Conservation (phyloP, 2,113 vertebrate species). For the Esox niger region DNA sequence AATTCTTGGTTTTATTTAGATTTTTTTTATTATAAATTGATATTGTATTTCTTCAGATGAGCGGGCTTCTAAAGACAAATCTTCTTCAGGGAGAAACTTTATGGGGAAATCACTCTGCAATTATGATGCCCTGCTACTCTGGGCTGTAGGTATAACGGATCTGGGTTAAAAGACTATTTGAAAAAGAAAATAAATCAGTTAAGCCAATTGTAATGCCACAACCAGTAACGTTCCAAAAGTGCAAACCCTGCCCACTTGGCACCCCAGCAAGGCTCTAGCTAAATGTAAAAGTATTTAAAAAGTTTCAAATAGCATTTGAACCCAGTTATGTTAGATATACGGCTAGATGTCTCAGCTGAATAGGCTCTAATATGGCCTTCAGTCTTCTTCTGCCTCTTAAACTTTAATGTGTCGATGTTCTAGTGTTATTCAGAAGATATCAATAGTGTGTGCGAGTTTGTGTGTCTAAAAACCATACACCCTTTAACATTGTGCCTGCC, state of each 20-base stretch:
- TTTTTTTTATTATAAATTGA: conserved; percentile 31
- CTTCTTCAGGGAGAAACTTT: conserved; percentile 76
- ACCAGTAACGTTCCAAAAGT: no score
- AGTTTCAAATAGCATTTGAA: no score
- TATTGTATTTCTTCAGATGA: conserved; percentile 70
- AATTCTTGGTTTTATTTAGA: conserved; percentile 91
- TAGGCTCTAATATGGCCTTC: conserved; percentile 59
- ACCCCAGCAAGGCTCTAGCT: no score
- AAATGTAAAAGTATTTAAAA: no score
- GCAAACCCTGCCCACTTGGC: no score
- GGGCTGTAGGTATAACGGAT: conserved; percentile 43
- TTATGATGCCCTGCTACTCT: conserved; percentile 51
- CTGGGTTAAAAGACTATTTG: no score
- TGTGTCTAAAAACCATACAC: conserved; percentile 41
- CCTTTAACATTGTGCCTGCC: conserved; percentile 72
- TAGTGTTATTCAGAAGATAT: conserved; percentile 57
- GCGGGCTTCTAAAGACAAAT: conserved; percentile 92
- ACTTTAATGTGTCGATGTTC: conserved; percentile 63
- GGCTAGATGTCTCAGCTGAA: conserved; percentile 54
- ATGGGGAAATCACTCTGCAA: conserved; percentile 63
- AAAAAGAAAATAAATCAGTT: no score
- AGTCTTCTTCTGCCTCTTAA: conserved; percentile 63
- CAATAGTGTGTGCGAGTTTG: conserved; percentile 58
- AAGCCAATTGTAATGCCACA: no score
- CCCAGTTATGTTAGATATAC: no score